These are phyloP conservation scores for Megamerina dolium DNA, from an alignment of 2,888 invertebrate genomes.

Conservation along the genomic window DNA sequence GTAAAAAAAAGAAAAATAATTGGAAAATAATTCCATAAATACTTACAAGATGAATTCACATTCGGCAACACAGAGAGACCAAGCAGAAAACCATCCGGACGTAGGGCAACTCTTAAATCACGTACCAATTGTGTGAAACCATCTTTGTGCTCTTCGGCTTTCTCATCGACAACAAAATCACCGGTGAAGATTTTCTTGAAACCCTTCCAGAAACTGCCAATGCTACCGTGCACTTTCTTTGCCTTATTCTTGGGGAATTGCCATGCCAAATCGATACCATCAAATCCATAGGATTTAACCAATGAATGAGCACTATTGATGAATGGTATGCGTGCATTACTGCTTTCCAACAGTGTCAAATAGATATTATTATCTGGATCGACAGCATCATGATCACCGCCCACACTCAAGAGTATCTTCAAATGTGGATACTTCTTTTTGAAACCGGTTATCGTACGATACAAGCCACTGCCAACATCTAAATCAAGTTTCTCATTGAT, in stretches of 20 bases:
- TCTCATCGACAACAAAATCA: constrained; percentile 68
- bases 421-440: constrained; percentile 65
- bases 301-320: constrained; percentile 68
- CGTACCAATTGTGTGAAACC: constrained; percentile 71
- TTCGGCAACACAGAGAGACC: constrained; percentile 69
- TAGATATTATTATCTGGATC: constrained; percentile 61
- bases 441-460: constrained; percentile 62
- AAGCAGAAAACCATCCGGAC: constrained; percentile 62
- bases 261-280: constrained; percentile 84
- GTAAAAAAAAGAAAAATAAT: not conserved
- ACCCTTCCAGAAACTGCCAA: constrained; percentile 65
- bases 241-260: constrained; percentile 74
- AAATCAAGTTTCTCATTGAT: constrained; percentile 68
- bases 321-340: constrained; percentile 67
- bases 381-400: constrained; percentile 67
- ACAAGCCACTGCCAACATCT: constrained; percentile 66
- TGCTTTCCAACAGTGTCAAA: constrained; percentile 65
- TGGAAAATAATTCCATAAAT: not conserved
- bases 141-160: constrained; percentile 73
- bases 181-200: constrained; percentile 69
- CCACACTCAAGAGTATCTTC: constrained; percentile 68
- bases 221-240: constrained; percentile 65
- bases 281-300: constrained; percentile 73
- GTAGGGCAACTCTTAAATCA: constrained; percentile 67
- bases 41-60: constrained; percentile 65